A percentile compares a stretch with the other conserved stretches of the same genome.
Evolutionary conservation across 2,888 invertebrate genomes (phyloP).

Genomic region (Serripes groenlandicus): DNA sequence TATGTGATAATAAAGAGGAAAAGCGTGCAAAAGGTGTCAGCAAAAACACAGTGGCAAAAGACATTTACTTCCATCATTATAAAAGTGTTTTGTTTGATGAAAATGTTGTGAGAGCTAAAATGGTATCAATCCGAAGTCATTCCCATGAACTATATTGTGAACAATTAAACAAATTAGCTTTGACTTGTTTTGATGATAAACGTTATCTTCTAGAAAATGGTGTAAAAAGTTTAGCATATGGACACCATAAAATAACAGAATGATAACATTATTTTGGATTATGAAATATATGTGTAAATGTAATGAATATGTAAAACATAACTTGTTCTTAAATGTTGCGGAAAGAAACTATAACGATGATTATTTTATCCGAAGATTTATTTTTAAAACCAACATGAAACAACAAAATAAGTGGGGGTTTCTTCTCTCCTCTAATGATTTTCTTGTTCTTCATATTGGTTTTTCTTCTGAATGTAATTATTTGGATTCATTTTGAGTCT

Average conservation of each 20-base stretch:
- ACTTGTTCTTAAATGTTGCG: too few species aligned
- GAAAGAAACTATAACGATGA: too few species aligned
- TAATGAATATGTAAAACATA: too few species aligned
- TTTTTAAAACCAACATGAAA: too few species aligned
- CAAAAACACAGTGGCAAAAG: slow-evolving; percentile 39
- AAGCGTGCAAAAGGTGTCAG: slow-evolving; percentile 62
- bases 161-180: slow-evolving; percentile 1
- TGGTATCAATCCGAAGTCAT: slow-evolving; percentile 26
- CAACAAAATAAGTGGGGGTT: too few species aligned
- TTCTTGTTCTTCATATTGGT: too few species aligned
- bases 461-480: too few species aligned
- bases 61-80: slow-evolving; percentile 18
- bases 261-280: neutral
- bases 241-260: neutral
- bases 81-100: slow-evolving; percentile 32
- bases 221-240: slow-evolving; percentile 7
- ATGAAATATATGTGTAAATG: too few species aligned
- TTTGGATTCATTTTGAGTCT: too few species aligned
- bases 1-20: slow-evolving; percentile 4
- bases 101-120: neutral
- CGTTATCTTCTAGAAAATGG: slow-evolving; percentile 12
- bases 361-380: too few species aligned
- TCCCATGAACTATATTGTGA: slow-evolving; percentile 24
- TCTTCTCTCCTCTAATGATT: neutral
- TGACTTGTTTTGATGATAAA: slow-evolving; percentile 30